Conservation (phyloP, 2,113 vertebrate species). For the Myanophis thanlyinensis region DNA sequence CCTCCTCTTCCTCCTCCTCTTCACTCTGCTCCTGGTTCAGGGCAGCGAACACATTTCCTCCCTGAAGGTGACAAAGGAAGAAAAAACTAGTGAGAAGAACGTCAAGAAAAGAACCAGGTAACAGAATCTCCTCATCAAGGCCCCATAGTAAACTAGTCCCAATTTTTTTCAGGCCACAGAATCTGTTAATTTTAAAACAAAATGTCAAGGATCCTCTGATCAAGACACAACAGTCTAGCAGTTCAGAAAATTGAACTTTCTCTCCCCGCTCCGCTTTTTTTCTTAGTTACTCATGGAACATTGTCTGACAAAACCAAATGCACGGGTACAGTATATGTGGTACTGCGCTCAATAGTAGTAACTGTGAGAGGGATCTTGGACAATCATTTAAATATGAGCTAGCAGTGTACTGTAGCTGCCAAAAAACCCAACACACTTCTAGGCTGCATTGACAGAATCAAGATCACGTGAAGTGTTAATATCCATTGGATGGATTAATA, state of each 20-base stretch:
- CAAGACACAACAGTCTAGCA: not conserved
- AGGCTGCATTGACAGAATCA: too few relatives aligned
- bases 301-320: too few relatives aligned
- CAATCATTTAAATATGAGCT: too few relatives aligned
- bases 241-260: not conserved
- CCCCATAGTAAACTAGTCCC: not conserved
- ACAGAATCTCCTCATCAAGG: too few relatives aligned
- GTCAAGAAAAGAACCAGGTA: not conserved
- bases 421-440: too few relatives aligned
- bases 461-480: too few relatives aligned
- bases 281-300: not conserved
- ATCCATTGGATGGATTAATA: too few relatives aligned
- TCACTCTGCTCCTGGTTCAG: constrained; percentile 81
- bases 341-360: too few relatives aligned
- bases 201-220: not conserved
- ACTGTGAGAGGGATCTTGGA: too few relatives aligned
- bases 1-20: constrained; percentile 54
- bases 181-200: not conserved
- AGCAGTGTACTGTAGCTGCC: too few relatives aligned
- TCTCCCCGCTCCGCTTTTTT: not conserved
- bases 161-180: not conserved
- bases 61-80: constrained; percentile 56
- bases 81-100: not conserved
- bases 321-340: too few relatives aligned
- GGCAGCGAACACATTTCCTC: constrained; percentile 85